Conservation (phyloP, 2,888 invertebrate species). For the Apotomis betuletana region DNA sequence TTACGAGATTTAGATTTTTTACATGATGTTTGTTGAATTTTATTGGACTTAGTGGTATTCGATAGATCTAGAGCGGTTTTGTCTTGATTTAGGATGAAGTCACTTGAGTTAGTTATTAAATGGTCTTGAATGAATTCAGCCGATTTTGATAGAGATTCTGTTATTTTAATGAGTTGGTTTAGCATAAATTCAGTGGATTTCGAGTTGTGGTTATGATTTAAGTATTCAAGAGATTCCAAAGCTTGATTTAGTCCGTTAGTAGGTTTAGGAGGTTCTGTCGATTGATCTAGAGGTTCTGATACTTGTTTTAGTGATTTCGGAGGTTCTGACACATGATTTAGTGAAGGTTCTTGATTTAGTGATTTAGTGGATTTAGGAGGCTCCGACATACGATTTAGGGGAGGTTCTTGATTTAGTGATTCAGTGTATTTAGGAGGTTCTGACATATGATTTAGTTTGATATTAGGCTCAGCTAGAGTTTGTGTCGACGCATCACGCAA, state of each 20-base stretch:
- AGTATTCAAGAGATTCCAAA: background rate
- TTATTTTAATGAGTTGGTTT: background rate
- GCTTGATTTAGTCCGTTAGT: background rate
- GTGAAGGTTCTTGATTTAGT: background rate
- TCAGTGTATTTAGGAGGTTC: constrained; percentile 1
- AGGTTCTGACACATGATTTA: background rate
- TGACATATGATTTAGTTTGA: background rate
- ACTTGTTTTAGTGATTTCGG: background rate
- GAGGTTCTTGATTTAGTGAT: background rate
- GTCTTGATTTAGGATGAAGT: too few relatives aligned
- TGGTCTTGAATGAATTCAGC: background rate
- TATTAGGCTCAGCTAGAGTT: background rate
- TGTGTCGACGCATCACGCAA: constrained; percentile 1
- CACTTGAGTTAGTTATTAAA: background rate
- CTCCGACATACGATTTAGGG: background rate
- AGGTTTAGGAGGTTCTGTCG: background rate
- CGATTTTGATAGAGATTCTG: background rate
- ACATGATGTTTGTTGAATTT: background rate
- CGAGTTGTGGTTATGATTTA: background rate
- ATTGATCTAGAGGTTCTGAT: background rate
- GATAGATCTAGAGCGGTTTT: background rate
- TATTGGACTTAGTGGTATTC: background rate
- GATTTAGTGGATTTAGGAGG: background rate
- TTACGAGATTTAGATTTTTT: background rate
- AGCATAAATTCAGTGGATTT: background rate